These are phyloP conservation scores for Mythimna impura DNA, from an alignment of 2,888 invertebrate genomes.

Conservation along the genomic window DNA sequence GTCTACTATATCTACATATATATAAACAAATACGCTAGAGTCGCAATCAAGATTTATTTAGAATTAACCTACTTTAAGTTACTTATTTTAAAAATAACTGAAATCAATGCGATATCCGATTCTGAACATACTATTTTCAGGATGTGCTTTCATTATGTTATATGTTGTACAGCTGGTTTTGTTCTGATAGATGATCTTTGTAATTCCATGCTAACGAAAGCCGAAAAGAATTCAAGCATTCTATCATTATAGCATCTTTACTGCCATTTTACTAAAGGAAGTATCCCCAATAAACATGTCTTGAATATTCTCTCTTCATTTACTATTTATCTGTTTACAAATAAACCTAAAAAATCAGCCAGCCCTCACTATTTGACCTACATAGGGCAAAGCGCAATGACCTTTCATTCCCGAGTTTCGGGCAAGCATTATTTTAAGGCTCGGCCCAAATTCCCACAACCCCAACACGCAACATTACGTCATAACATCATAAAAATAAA, in stretches of 20 bases:
- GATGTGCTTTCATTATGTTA: no score
- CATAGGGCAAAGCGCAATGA: conserved; percentile 80
- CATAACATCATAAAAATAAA: conserved; percentile 66
- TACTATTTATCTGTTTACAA: conserved; percentile 23
- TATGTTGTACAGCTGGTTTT: no score
- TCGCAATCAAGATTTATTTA: no score
- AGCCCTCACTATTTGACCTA: conserved; percentile 83
- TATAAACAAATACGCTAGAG: no score
- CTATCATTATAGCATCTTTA: not conserved
- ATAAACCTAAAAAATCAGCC: conserved; percentile 47
- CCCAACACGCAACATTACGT: conserved; percentile 66
- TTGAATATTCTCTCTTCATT: not conserved
- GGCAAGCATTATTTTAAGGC: conserved; percentile 85
- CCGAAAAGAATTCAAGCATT: not conserved
- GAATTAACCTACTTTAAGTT: no score
- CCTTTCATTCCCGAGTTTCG: conserved; percentile 74
- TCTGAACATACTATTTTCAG: no score
- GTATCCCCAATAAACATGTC: conserved; percentile 4
- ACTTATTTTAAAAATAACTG: no score
- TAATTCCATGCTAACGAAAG: not conserved
- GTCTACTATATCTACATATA: no score
- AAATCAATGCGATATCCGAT: no score
- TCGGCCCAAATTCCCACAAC: conserved; percentile 71
- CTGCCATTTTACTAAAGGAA: not conserved
- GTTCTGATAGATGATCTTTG: no score